Base-by-base conservation (phyloP, 2,113 vertebrate genomes). In the Epinephelus cyanopodus region DNA sequence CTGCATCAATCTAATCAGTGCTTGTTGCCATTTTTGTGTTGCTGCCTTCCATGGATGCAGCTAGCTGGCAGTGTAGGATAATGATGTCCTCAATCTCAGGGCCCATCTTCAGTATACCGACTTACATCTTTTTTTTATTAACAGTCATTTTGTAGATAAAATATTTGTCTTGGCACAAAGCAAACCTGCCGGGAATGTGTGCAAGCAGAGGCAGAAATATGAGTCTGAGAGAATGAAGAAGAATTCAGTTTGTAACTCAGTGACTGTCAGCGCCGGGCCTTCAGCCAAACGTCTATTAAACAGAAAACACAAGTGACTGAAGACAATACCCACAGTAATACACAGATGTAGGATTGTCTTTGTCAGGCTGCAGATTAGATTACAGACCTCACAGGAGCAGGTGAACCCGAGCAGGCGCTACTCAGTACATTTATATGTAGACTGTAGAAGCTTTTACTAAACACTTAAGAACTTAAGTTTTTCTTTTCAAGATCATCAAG, bases 281-380 rank as follows among this genome's bases (percentile, higher is more conserved):
- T 56, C 52, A 17, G 67, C 52, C 67, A 70, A 70, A 70, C 8
- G 21, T 39, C 21, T 29, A 68, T 79, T 70, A 33, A 84, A 75
- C 8, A 45, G 50, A 74, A 82, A 76, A 84, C 76, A 79, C 71
- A 66, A 87, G 66, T 42, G 50, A 71, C 74, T 63, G 54, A 79
- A 76, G 81, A 83, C 72, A 71, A 53, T 18, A 64, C 17, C 42
- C 60, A 56, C 8, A 54, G 80, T 25, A 61, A 65, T 62, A 65
- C 62, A 77, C 27, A 73, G 53, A 69, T 39, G 67, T 39, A 14
- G 27, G 18, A n/a, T 15, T 18, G 19, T 65, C 74, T 81, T 82
- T 76, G 77, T 85, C 27, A 23, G 54, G 64, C 37, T 62, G 17
- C 71, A 54, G 72, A 62, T 83, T 48, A 52, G 61, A 83, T 85